Evolutionary conservation across 2,113 vertebrate genomes (phyloP).

Genomic region (Orthonyx spaldingii): DNA sequence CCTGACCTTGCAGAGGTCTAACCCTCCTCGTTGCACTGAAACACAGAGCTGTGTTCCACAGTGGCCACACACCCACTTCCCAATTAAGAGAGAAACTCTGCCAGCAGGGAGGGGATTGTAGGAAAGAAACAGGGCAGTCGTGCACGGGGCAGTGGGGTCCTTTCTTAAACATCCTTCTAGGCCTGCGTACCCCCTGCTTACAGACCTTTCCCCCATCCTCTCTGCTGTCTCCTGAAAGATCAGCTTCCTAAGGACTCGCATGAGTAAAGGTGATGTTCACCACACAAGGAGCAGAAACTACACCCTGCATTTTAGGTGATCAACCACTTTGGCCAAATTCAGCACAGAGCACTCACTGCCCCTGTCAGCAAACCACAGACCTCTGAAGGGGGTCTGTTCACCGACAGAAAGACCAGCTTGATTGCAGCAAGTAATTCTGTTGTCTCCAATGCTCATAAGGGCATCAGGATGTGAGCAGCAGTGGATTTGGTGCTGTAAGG

Average conservation of each 20-base stretch:
- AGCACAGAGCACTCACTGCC: not conserved
- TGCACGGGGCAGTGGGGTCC: not conserved
- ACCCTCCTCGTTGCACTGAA: not conserved
- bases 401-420: not conserved
- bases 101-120: not conserved
- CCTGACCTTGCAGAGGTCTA: not conserved
- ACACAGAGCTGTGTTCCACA: not conserved
- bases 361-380: not conserved
- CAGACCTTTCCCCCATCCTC: not conserved
- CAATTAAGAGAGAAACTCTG: not conserved
- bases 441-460: not conserved
- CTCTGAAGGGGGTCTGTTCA: not conserved
- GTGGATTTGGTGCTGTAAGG: not conserved
- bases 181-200: not conserved
- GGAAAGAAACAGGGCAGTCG: fast-evolving
- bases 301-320: not conserved
- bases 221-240: not conserved
- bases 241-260: not conserved
- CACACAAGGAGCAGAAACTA: not conserved
- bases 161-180: not conserved
- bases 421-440: not conserved
- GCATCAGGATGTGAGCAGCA: not conserved
- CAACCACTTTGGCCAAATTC: not conserved
- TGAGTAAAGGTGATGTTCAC: not conserved
- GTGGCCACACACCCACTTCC: not conserved